These are phyloP conservation scores for Dinoponera quadriceps DNA, from an alignment of 1,140 invertebrate species.

Conservation along the genomic window DNA sequence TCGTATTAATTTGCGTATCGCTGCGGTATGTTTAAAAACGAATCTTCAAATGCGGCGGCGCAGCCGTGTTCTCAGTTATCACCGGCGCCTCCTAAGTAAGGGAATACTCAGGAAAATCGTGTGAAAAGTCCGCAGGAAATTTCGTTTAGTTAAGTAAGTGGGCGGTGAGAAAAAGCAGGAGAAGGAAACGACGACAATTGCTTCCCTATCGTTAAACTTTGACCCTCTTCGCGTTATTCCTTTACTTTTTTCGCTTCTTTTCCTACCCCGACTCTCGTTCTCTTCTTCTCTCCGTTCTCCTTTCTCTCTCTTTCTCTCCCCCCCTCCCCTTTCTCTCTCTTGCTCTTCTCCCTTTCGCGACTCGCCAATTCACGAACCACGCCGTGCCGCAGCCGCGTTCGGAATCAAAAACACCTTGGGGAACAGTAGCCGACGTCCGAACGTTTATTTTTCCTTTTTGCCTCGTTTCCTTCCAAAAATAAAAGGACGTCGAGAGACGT, in stretches of 20 bases:
- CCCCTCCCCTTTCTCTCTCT: not conserved
- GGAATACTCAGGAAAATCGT: conserved; percentile 36
- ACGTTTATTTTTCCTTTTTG: conserved; percentile 63
- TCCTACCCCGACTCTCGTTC: not conserved
- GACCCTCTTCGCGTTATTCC: conserved; percentile 23
- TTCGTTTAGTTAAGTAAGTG: conserved; percentile 51
- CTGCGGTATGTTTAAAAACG: conserved; percentile 6
- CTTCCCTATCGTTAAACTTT: conserved; percentile 45
- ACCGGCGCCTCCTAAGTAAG: not conserved
- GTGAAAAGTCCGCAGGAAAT: conserved; percentile 47
- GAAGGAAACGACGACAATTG: not conserved
- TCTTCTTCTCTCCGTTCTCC: not conserved
- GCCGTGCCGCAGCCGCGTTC: conserved; percentile 35
- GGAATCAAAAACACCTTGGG: conserved; percentile 69
- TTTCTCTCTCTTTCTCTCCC: not conserved
- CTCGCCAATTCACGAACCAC: conserved; percentile 21
- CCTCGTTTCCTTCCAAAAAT: conserved; percentile 54
- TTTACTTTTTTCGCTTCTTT: not conserved
- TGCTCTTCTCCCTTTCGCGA: not conserved
- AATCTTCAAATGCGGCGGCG: conserved; percentile 14
- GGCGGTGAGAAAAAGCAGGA: not conserved
- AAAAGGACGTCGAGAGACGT: conserved; percentile 7
- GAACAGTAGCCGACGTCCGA: conserved; percentile 55
- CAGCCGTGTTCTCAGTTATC: conserved; percentile 1
- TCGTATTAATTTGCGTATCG: conserved; percentile 41